phyloP scores from a whole-genome alignment of 1,140 invertebrate genomes.

The Bombus vancouverensis region DNA sequence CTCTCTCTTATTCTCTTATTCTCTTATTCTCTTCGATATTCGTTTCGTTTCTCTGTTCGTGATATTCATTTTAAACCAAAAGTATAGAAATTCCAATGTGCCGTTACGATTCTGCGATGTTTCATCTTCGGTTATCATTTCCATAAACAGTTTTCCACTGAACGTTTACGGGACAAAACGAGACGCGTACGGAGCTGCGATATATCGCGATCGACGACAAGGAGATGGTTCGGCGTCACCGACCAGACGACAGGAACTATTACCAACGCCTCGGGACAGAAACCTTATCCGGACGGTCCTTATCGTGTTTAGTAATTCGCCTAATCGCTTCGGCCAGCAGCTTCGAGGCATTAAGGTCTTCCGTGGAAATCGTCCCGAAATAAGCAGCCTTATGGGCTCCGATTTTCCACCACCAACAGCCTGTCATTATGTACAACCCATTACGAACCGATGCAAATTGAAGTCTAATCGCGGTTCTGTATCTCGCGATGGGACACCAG shows the following conservation, averaged over 20 bases:
- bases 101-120: not conserved
- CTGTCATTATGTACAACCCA: slow-evolving; percentile 28
- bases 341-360: slow-evolving; percentile 55
- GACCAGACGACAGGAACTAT: slow-evolving; percentile 49
- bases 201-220: not conserved
- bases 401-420: slow-evolving; percentile 15
- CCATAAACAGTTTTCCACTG: too few relatives aligned
- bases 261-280: slow-evolving; percentile 45
- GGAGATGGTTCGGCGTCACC: not conserved
- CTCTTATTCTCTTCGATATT: too few relatives aligned
- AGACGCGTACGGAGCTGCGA: too few relatives aligned
- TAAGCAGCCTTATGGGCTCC: slow-evolving; percentile 6
- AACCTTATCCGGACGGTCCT: slow-evolving; percentile 46
- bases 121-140: not conserved
- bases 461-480: slow-evolving; percentile 21
- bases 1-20: too few relatives aligned
- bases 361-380: slow-evolving; percentile 48
- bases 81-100: not conserved
- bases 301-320: slow-evolving; percentile 60
- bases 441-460: slow-evolving; percentile 32
- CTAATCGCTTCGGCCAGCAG: slow-evolving; percentile 49
- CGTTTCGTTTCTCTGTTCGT: not conserved
- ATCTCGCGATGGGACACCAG: not conserved
- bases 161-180: not conserved
- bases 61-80: not conserved